Base-by-base conservation (phyloP, 2,113 vertebrate genomes). In the Pelobates fuscus region DNA sequence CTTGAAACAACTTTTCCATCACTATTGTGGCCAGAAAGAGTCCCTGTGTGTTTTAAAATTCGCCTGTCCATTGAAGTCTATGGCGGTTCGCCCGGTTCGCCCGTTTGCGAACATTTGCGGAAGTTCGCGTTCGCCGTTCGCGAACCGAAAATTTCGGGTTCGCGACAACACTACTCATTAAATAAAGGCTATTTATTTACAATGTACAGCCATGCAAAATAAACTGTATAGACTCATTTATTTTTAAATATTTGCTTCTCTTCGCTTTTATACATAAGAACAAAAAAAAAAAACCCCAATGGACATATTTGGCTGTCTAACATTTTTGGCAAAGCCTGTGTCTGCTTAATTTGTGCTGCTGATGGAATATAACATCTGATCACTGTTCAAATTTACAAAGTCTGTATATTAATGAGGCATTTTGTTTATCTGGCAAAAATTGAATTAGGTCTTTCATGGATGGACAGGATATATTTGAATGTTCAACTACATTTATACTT, bases 391-490 rank as follows among this genome's bases (percentile, higher is more conserved):
- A 59, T 67, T 64, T 67, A 67, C 49, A 46, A 75, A 67, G 54
- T 59, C 63, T 67, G 32, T 67, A 59, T 59, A 75, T 67, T 59
- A 75, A 75, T 59, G 63, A 75, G 63, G 18, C 63, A 59, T 67
- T 59, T 46, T 58, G 52, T 59, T 67, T 75, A 37, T 67, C 65
- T 66, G 71, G 62, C 52, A 44, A 58, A 46, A 46, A 46, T 20
- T 24, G 2, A 67, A 43, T 20, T 46, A 67, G 20, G n/a, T 32
- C 52, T 67, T 67, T 66, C 41, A 66, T 59, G 71, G 57, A 60
- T 54, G 70, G 59, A 63, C 23, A 75, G 62, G 62, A 75, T 63
- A 59, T 15, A 75, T 75, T 59, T 75, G 65, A 67, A 75, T 72
- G 62, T 75, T 74, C 43, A 74, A 74, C 71, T 65, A 46, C n/a